Evolutionary conservation across 1,140 invertebrate species (phyloP).

Genomic region (Onthophagus taurus): DNA sequence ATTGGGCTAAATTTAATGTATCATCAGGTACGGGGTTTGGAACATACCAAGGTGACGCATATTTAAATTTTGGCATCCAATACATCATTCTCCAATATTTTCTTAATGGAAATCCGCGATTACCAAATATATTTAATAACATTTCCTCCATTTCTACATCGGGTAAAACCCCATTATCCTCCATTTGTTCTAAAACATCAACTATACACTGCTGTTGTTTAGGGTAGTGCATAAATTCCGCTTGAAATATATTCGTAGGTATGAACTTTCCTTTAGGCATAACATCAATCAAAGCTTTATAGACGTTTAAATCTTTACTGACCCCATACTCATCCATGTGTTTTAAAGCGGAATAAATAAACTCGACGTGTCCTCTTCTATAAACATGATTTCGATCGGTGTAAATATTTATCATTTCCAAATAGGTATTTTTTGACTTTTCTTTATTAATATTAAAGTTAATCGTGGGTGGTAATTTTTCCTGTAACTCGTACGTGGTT

Average conservation of each 20-base stretch:
- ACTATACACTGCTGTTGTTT: slow-evolving; percentile 89
- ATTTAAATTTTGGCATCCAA: slow-evolving; percentile 96
- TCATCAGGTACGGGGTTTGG: slow-evolving; percentile 66
- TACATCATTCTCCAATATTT: slow-evolving; percentile 91
- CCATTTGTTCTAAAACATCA: slow-evolving; percentile 82
- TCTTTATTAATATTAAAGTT: slow-evolving; percentile 47
- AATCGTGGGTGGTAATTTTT: no score
- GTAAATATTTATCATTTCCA: slow-evolving; percentile 66
- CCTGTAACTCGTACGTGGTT: no score
- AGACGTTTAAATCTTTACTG: slow-evolving; percentile 81
- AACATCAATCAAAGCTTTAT: slow-evolving; percentile 84
- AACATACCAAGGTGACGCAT: slow-evolving; percentile 81
- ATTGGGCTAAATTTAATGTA: slow-evolving; percentile 64
- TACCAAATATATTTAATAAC: slow-evolving; percentile 76
- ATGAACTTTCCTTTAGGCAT: slow-evolving; percentile 89
- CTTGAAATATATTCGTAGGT: slow-evolving; percentile 69
- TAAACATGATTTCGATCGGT: slow-evolving; percentile 44
- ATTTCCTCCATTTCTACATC: slow-evolving; percentile 80
- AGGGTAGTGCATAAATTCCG: slow-evolving; percentile 85
- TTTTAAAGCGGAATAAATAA: slow-evolving; percentile 80
- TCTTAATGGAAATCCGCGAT: slow-evolving; percentile 61
- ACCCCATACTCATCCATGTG: slow-evolving; percentile 87
- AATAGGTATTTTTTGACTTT: slow-evolving; percentile 64
- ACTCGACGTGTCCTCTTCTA: slow-evolving; percentile 78
- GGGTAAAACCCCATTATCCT: slow-evolving; percentile 81